A percentile compares a stretch with the other conserved stretches of the same genome.
Conservation (phyloP, 2,797 vertebrate species). For the Euphonia xanthogaster region DNA sequence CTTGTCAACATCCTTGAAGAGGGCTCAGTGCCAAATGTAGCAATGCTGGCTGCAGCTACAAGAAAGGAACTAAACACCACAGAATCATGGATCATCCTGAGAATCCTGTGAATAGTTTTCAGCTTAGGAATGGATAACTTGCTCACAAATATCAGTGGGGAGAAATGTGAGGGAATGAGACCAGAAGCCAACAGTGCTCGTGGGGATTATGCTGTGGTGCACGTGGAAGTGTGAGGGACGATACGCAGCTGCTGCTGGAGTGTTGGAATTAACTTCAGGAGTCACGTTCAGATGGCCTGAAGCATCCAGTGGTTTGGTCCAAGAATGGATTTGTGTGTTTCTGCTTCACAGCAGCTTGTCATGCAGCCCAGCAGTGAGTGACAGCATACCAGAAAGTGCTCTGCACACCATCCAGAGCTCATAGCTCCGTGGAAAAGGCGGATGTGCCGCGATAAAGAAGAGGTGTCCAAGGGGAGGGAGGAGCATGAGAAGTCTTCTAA, state of each 20-base stretch:
- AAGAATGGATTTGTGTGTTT: background rate
- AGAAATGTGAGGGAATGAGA: background rate
- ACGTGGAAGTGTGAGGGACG: background rate
- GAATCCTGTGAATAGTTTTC: background rate
- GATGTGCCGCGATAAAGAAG: background rate
- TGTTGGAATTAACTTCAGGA: background rate
- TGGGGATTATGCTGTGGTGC: background rate
- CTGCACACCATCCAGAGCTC: background rate
- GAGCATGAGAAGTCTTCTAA: background rate
- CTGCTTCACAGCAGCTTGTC: conserved; percentile 26
- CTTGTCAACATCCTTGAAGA: background rate
- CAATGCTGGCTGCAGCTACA: background rate
- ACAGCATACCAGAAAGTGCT: background rate
- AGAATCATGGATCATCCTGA: background rate
- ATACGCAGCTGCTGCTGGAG: background rate
- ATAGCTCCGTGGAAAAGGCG: background rate
- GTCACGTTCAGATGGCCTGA: background rate
- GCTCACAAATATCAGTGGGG: background rate
- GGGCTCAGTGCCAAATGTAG: background rate
- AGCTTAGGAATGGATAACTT: background rate
- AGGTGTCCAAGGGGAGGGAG: background rate
- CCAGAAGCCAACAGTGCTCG: background rate
- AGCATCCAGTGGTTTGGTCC: background rate
- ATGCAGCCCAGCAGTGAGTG: background rate
- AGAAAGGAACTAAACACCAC: background rate